Evolutionary conservation across 2,113 vertebrate genomes (phyloP).

Genomic region (Cyphomyrus plagiostoma): DNA sequence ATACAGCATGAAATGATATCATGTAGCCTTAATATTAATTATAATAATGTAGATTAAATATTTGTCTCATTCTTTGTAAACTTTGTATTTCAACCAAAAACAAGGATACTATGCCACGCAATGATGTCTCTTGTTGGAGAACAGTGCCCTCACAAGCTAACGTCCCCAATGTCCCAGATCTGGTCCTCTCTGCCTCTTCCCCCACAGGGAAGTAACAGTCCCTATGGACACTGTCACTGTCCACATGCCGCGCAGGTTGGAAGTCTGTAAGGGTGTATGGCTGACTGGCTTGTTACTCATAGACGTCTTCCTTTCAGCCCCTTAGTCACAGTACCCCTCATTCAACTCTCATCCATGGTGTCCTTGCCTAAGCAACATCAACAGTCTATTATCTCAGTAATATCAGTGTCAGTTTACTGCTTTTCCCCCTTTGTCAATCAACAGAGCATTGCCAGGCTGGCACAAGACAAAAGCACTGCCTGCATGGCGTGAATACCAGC

Average conservation of each 20-base stretch:
- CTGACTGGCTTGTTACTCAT: background rate
- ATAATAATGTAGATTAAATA: background rate
- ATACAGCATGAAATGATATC: background rate
- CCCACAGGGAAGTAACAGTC: background rate
- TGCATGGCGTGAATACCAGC: slow-evolving; percentile 4
- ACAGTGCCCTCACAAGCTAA: background rate
- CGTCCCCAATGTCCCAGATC: background rate
- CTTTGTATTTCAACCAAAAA: background rate
- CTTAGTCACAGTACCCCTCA: background rate
- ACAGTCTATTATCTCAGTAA: background rate
- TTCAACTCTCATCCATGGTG: background rate
- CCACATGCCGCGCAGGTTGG: background rate
- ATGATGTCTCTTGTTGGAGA: background rate
- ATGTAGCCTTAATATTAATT: background rate
- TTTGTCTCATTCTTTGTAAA: background rate
- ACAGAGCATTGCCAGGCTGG: background rate
- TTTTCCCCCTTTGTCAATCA: background rate
- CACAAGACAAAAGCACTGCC: background rate
- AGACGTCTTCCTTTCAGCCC: background rate
- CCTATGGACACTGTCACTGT: background rate
- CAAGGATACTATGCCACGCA: background rate
- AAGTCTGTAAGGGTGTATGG: background rate
- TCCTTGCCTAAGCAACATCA: background rate
- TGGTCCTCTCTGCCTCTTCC: background rate
- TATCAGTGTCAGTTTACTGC: background rate